Evolutionary conservation across 1,140 invertebrate genomes (phyloP), one percentile per base, ranked within the genome.

Genomic region (Reticulitermes speratus): DNA sequence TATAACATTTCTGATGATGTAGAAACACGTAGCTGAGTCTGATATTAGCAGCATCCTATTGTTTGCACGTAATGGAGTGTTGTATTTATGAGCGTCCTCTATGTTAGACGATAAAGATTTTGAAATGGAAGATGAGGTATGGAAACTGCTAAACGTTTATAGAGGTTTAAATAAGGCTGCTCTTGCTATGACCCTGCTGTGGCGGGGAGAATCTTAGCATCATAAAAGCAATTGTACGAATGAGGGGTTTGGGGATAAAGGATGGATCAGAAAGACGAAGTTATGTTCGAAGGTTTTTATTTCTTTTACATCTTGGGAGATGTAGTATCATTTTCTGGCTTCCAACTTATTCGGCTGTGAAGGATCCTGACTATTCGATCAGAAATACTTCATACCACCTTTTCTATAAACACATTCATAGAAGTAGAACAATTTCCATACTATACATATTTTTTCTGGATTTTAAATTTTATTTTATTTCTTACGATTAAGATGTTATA

Each of bases 131-230:
- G 19, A 16, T 19, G 52, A 14, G 65, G 16, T 75, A 3, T 75
- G 65, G 65, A 30, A 75, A 75, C 65, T n/a, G 65, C n/a, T 75
- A 75, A 65, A 30, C 65, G 25, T 75, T 75, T 75, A 75, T 75
- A 9, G 65, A 30, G 65, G 65, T 8, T n/a, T 3, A 9, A 25
- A 75, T 75, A 19, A 25, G 3, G 0, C 7, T 6, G 30, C n/a
- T 8, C n/a, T 75, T 75, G 65, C n/a, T 75, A 75, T 30, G 65
- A 1, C 2, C 25, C 65, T 75, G 65, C 65, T 30, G 6, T 30
- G n/a, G n/a, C 2, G 3, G 65, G n/a, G n/a, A 30, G 65, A 75
- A 21, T 2, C 25, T 30, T 30, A 16, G 65, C 11, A 75, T 16
- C 25, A 75, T 30, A 30, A 59, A 59, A 59, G 6, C 1, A 59